These are phyloP conservation scores for Creontiades dilutus DNA, from an alignment of 2,888 invertebrate genomes.

Conservation along the genomic window DNA sequence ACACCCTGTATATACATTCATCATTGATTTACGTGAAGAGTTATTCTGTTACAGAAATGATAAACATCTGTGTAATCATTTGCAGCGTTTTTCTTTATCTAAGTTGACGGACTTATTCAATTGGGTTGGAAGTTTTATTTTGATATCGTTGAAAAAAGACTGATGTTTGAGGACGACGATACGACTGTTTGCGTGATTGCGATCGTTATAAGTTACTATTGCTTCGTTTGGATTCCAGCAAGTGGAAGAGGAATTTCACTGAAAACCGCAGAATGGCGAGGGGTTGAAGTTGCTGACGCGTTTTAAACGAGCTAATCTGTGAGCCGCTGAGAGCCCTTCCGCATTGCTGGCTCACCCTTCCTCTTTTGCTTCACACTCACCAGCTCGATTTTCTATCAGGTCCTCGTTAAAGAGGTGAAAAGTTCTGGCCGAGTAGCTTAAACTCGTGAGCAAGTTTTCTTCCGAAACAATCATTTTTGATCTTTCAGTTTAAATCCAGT, in stretches of 20 bases:
- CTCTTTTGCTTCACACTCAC: neutral
- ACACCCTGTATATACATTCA: too few relatives aligned
- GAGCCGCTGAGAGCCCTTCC: constrained; percentile 28
- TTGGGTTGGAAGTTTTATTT: too few relatives aligned
- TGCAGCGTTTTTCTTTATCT: too few relatives aligned
- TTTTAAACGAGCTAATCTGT: constrained; percentile 37
- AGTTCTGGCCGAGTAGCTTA: neutral
- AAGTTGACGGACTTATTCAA: too few relatives aligned
- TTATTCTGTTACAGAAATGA: too few relatives aligned
- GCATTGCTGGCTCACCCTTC: neutral
- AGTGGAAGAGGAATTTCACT: neutral
- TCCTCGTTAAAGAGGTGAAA: neutral
- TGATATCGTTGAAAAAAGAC: too few relatives aligned
- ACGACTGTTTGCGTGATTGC: neutral
- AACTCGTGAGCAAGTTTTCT: too few relatives aligned
- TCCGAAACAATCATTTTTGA: too few relatives aligned
- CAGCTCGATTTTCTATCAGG: constrained; percentile 19
- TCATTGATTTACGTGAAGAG: too few relatives aligned
- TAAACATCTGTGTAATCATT: too few relatives aligned
- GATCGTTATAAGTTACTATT: neutral
- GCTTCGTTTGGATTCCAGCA: neutral
- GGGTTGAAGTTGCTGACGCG: constrained; percentile 14
- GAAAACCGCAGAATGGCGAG: neutral
- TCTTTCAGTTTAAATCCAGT: too few relatives aligned
- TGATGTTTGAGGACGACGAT: too few relatives aligned